Evolutionary conservation across 2,113 vertebrate genomes (phyloP).

Genomic region (Otus sunia): DNA sequence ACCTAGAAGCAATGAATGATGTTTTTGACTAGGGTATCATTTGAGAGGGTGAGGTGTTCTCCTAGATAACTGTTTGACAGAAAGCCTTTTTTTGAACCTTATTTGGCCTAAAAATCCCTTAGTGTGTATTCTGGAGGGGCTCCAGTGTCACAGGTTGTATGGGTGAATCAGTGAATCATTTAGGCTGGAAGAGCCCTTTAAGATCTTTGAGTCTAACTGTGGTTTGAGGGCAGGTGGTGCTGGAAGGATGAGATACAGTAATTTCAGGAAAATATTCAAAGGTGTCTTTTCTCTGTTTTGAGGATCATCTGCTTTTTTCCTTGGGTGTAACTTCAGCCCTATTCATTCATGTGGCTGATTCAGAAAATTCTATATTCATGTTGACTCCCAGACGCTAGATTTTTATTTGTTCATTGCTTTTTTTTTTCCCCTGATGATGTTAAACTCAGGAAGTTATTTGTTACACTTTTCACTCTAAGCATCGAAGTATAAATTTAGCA

Average conservation of each 20-base stretch:
- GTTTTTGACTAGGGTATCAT: neutral
- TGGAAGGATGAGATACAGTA: neutral
- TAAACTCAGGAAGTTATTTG: neutral
- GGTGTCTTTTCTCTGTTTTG: neutral
- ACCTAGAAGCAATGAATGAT: neutral
- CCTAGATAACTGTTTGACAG: neutral
- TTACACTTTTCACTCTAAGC: neutral
- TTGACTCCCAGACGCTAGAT: neutral
- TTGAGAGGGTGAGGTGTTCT: neutral
- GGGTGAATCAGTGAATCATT: neutral
- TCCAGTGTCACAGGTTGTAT: neutral
- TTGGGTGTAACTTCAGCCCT: neutral
- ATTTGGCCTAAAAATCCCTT: neutral
- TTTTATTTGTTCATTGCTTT: neutral
- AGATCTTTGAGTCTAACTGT: accelerated
- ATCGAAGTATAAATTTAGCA: neutral
- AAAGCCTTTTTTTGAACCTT: neutral
- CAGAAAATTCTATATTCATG: neutral
- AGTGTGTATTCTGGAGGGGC: neutral
- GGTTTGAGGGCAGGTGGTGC: neutral
- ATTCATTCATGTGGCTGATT: neutral
- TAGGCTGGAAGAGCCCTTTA: neutral
- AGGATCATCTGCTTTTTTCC: neutral
- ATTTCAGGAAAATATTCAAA: neutral
- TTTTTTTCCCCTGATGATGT: neutral